These are phyloP conservation scores for Leptobrachium leishanense DNA, from an alignment of 2,113 vertebrate species.

Conservation along the genomic window DNA sequence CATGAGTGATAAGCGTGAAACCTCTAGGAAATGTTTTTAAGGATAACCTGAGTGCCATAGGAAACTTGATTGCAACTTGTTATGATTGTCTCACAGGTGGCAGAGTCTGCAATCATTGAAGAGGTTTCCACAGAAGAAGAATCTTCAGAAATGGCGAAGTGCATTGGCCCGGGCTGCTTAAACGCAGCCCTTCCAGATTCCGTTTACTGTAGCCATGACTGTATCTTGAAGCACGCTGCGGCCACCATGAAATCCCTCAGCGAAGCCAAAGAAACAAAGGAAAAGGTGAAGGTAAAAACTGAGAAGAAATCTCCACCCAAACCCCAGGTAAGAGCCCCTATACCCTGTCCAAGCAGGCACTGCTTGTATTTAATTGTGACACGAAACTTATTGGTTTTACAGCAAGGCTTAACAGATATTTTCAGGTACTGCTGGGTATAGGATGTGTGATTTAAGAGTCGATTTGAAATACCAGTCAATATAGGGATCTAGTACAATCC, in stretches of 20 bases:
- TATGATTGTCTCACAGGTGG: constrained; percentile 7
- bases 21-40: too few relatives aligned
- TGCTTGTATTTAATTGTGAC: too few relatives aligned
- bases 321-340: constrained; percentile 74
- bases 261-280: constrained; percentile 72
- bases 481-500: too few relatives aligned
- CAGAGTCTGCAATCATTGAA: neutral
- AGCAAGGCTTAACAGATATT: too few relatives aligned
- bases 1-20: too few relatives aligned
- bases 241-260: constrained; percentile 84
- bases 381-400: too few relatives aligned
- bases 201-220: constrained; percentile 91
- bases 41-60: neutral
- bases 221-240: constrained; percentile 91
- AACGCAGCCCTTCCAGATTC: constrained; percentile 83
- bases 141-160: constrained; percentile 67
- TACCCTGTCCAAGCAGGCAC: too few relatives aligned
- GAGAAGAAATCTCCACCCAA: constrained; percentile 66
- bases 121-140: constrained; percentile 52
- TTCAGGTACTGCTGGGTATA: too few relatives aligned
- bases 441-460: too few relatives aligned
- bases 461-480: too few relatives aligned
- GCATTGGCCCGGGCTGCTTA: constrained; percentile 85
- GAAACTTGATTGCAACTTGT: neutral
- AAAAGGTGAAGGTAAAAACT: constrained; percentile 63